Percentiles rank a stretch among this genome's conserved stretches.
Evolutionary conservation across 2,888 invertebrate genomes (phyloP).

Genomic region (Torymus aiolomorphi): DNA sequence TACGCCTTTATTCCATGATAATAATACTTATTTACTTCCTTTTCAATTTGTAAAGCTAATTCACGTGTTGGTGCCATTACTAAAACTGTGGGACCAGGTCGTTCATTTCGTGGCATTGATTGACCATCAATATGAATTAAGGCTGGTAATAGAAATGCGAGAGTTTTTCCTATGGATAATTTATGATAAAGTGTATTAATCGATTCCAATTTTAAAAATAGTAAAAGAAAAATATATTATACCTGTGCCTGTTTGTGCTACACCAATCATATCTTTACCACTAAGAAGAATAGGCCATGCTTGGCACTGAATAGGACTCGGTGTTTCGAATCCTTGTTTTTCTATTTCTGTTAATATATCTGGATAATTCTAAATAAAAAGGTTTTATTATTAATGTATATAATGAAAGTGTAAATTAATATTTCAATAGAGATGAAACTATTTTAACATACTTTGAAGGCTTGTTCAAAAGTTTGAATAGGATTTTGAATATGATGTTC

Average conservation of each 20-base stretch:
- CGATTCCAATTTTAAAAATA: neutral
- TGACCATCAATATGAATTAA: slow-evolving; percentile 95
- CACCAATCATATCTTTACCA: slow-evolving; percentile 96
- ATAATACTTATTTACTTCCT: slow-evolving; percentile 91
- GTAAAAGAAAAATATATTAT: slow-evolving; percentile 31
- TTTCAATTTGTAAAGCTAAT: slow-evolving; percentile 93
- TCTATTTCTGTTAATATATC: slow-evolving; percentile 88
- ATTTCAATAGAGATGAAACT: neutral
- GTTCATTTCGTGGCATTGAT: slow-evolving; percentile 81
- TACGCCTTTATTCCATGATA: slow-evolving; percentile 91
- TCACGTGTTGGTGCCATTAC: slow-evolving; percentile 96
- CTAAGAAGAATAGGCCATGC: slow-evolving; percentile 95
- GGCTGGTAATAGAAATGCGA: slow-evolving; percentile 95
- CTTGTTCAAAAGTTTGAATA: slow-evolving; percentile 86
- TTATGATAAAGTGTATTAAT: slow-evolving; percentile 9
- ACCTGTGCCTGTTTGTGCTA: slow-evolving; percentile 94
- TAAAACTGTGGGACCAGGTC: slow-evolving; percentile 90
- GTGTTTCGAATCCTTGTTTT: slow-evolving; percentile 87
- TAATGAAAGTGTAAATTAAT: neutral
- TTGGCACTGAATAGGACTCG: slow-evolving; percentile 94
- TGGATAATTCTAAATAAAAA: slow-evolving; percentile 80
- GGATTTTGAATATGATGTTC: slow-evolving; percentile 83
- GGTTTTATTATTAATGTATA: neutral
- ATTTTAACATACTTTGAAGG: slow-evolving; percentile 64
- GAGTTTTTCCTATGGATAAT: slow-evolving; percentile 85